Evolutionary conservation across 2,888 invertebrate species (phyloP).

Genomic region (Digitonthophagus gazella): DNA sequence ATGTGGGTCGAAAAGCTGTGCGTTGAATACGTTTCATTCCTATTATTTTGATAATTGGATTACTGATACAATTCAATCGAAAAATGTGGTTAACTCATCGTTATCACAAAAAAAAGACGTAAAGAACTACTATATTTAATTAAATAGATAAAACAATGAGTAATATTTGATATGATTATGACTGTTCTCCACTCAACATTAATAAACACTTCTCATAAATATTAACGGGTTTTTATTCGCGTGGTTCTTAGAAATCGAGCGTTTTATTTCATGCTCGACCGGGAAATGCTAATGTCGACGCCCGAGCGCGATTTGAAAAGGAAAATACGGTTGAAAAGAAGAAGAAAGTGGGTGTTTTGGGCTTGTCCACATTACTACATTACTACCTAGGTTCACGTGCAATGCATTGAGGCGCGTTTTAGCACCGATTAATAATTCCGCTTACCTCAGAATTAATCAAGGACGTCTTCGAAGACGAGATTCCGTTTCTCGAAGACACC

Average conservation of each 20-base stretch:
- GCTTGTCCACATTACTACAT: neutral
- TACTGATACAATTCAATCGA: neutral
- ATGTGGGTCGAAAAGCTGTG: neutral
- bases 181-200: neutral
- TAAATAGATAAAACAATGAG: neutral
- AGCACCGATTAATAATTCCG: constrained; percentile 19
- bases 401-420: neutral
- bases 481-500: constrained; percentile 45
- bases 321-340: neutral
- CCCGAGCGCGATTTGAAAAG: neutral
- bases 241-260: neutral
- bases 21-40: neutral
- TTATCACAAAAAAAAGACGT: neutral
- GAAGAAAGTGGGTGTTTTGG: neutral
- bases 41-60: neutral
- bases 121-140: neutral
- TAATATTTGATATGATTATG: neutral
- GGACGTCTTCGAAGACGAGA: constrained; percentile 45
- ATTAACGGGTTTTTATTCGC: neutral
- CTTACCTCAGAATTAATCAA: constrained; percentile 48
- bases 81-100: neutral
- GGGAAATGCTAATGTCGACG: neutral
- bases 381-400: neutral
- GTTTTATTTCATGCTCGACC: neutral
- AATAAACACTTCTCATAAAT: neutral